phyloP scores from a whole-genome alignment of 2,888 invertebrate species.

The Ceramica pisi region DNA sequence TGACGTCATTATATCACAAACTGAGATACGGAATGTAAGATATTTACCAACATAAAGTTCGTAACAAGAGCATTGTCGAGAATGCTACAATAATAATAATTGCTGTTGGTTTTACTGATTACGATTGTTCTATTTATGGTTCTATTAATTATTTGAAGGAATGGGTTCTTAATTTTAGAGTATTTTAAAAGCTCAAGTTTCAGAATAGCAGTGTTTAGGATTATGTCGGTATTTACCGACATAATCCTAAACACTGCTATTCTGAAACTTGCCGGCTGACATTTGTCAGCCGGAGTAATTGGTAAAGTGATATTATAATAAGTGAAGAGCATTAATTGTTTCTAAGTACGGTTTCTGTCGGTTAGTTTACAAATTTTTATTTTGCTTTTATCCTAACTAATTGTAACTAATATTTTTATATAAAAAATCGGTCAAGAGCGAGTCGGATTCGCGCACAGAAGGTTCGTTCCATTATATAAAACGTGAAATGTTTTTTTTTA shows the following conservation, averaged over 20 bases:
- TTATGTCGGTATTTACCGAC: neutral
- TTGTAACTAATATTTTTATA: too few species aligned
- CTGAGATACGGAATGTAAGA: slow-evolving; percentile 43
- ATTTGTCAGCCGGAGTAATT: too few species aligned
- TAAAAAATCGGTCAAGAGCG: too few species aligned
- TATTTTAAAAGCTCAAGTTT: neutral
- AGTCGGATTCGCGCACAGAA: too few species aligned
- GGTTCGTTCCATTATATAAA: too few species aligned
- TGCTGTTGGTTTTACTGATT: slow-evolving; percentile 15
- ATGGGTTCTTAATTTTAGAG: neutral
- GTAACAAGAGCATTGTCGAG: slow-evolving; percentile 12
- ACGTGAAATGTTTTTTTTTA: too few species aligned
- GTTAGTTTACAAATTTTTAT: too few species aligned
- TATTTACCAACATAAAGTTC: slow-evolving; percentile 35
- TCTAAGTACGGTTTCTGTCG: too few species aligned
- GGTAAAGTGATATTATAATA: too few species aligned
- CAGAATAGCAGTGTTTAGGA: neutral
- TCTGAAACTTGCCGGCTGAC: neutral
- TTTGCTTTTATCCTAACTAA: too few species aligned
- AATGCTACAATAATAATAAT: neutral
- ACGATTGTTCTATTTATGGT: neutral
- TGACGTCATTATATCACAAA: slow-evolving; percentile 9
- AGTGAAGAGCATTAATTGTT: too few species aligned
- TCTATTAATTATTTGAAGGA: neutral
- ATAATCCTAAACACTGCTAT: neutral